Base-by-base conservation (phyloP, 1,140 invertebrate genomes). In the Cardiocondyla obscurior region DNA sequence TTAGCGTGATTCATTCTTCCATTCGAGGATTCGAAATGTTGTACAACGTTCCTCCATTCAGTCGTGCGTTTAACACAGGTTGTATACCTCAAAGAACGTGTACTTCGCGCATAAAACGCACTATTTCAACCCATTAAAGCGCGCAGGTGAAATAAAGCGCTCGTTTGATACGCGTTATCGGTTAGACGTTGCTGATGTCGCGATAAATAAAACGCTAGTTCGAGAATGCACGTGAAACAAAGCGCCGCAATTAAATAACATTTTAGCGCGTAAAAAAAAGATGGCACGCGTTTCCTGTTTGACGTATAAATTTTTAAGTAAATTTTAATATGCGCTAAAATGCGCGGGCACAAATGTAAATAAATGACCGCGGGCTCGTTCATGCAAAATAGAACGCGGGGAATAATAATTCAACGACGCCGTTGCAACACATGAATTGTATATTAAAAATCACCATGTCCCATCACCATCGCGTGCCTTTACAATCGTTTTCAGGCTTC, bases 51-150 rank as follows among this genome's bases (percentile, higher is more conserved):
- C 22, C 7, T 51, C 60, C 28, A 74, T 30, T 74, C 3, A 16
- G 53, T 73, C 25, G 28, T 44, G 60, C 42, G 19, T 58, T 58
- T 74, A 19, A 19, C 44, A 58, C 12, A 16, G 7, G 16, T 30
- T 25, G 36, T 49, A 70, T 60, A 25, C 25, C 36, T 60, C 36
- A 36, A 74, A 74, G 53, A 44, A 74, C 36, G 22, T 42, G 36
- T 30, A 46, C 55, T 57, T 57, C 28, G 60, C 19, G 36, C 25
- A 44, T 60, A 44, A 60, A 58, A 44, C 6, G 51, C 14, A 16
- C 51, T n/a, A 28, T 60, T 58, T 74, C 30, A 58, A 60, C 25
- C 25, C 36, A 74, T 74, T 60, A 60, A 74, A 60, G 16, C 28
- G 36, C 6, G 53, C 14, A 10, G 25, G 22, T 44, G 55, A 74